Conservation (phyloP, 2,888 invertebrate genomes). For the Tanytarsus gracilentus region DNA sequence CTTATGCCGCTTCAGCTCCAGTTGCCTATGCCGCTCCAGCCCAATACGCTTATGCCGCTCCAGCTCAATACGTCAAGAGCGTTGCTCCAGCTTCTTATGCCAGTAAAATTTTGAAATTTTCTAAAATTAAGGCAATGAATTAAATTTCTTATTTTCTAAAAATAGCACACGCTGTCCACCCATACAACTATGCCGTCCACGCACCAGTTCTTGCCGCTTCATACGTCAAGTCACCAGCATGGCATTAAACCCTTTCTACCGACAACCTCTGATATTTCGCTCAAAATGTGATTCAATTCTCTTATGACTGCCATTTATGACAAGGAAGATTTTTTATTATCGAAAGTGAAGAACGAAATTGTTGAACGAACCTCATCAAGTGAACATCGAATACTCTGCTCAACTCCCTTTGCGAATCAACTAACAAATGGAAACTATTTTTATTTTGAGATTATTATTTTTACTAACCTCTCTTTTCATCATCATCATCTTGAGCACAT, state of each 20-base stretch:
- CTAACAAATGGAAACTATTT: background rate
- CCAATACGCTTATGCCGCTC: conserved; percentile 28
- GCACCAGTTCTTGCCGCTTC: conserved; percentile 15
- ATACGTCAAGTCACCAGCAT: conserved; percentile 23
- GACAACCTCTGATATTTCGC: background rate
- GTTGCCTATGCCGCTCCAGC: conserved; percentile 33
- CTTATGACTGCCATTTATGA: conserved; percentile 28
- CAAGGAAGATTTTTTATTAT: background rate
- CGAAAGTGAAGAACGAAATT: conserved; percentile 11
- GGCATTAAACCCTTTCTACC: background rate
- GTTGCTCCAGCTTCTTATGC: conserved; percentile 30
- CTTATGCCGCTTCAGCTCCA: conserved; percentile 30
- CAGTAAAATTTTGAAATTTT: background rate
- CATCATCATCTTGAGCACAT: background rate
- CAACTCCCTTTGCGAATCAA: background rate
- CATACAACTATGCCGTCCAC: conserved; percentile 12
- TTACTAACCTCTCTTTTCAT: background rate
- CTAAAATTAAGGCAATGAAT: background rate
- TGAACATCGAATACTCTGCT: no score
- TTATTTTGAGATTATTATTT: background rate
- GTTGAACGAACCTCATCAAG: conserved; percentile 17
- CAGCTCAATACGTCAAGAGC: conserved; percentile 25
- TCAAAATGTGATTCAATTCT: conserved; percentile 18
- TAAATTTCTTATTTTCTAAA: background rate
- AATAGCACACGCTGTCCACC: conserved; percentile 9